Percentiles rank a stretch among this genome's conserved stretches.
phyloP scores from a whole-genome alignment of 1,140 invertebrate species.

The Mycetomoellerius zeteki region DNA sequence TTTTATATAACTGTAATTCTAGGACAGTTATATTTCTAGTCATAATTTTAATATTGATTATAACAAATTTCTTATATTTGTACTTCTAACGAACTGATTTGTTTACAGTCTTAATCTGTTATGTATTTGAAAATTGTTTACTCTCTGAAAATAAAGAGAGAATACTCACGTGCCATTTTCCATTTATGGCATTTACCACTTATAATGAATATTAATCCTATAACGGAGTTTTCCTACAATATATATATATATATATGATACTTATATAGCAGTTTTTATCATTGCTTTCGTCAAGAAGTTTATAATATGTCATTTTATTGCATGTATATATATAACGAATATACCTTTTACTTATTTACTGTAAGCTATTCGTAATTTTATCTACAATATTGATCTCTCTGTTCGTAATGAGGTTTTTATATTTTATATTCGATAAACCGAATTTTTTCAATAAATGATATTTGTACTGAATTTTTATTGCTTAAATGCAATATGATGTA shows the following conservation, averaged over 20 bases:
- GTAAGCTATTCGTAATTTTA: constrained; percentile 16
- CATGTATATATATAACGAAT: background rate
- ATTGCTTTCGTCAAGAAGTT: background rate
- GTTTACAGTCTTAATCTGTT: background rate
- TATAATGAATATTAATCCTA: background rate
- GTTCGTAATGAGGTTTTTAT: background rate
- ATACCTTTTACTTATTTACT: constrained; percentile 10
- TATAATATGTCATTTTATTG: background rate
- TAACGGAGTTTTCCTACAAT: background rate
- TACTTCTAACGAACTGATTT: background rate
- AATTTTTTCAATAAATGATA: background rate
- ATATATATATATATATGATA: constrained; percentile 1
- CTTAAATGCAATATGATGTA: background rate
- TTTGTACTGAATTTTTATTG: constrained; percentile 4
- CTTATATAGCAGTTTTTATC: background rate
- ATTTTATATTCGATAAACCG: constrained; percentile 3
- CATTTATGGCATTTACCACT: background rate
- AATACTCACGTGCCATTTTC: background rate
- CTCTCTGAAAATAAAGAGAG: background rate
- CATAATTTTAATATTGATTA: background rate
- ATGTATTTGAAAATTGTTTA: background rate
- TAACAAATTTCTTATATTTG: constrained; percentile 2
- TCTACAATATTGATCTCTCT: background rate
- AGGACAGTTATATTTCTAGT: background rate
- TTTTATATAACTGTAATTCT: constrained; percentile 5